phyloP scores from a whole-genome alignment of 2,113 vertebrate genomes.

The Vulpes vulpes region DNA sequence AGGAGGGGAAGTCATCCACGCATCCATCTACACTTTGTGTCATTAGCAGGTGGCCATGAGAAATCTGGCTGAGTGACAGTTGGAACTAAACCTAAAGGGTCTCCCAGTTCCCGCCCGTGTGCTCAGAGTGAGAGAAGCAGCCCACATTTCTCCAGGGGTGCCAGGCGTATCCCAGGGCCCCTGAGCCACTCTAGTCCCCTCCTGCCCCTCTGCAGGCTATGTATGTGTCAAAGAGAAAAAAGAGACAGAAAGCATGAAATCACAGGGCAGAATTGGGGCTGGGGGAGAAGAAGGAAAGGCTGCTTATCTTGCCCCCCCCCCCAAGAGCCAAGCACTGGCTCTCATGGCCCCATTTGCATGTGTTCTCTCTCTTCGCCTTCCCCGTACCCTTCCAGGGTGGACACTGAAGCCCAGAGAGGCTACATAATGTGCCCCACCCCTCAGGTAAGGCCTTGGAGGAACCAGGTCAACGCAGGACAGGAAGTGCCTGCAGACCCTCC shows the following conservation, averaged over 20 bases:
- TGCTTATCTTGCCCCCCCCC: too few relatives aligned
- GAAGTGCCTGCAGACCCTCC: too few relatives aligned
- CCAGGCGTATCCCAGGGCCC: not conserved
- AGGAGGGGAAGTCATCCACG: not conserved
- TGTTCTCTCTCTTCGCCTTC: too few relatives aligned
- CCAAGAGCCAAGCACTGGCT: not conserved
- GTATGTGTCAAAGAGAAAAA: not conserved
- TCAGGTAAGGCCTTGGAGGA: not conserved
- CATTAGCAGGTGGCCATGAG: not conserved
- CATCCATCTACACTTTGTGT: not conserved
- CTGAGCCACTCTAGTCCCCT: not conserved
- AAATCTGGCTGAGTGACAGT: not conserved
- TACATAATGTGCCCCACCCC: not conserved
- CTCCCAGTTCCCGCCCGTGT: not conserved
- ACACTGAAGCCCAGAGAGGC: not conserved
- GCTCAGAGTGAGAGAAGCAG: not conserved
- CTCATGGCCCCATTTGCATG: accelerated
- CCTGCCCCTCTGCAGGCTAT: accelerated
- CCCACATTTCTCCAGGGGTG: not conserved
- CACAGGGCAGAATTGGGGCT: not conserved
- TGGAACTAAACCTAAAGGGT: accelerated
- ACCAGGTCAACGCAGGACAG: not conserved
- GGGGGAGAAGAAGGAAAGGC: not conserved
- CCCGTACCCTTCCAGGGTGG: accelerated
- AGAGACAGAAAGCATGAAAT: not conserved